Evolutionary conservation across 1,140 invertebrate genomes (phyloP).

Genomic region (Akabosia matsudoensis): DNA sequence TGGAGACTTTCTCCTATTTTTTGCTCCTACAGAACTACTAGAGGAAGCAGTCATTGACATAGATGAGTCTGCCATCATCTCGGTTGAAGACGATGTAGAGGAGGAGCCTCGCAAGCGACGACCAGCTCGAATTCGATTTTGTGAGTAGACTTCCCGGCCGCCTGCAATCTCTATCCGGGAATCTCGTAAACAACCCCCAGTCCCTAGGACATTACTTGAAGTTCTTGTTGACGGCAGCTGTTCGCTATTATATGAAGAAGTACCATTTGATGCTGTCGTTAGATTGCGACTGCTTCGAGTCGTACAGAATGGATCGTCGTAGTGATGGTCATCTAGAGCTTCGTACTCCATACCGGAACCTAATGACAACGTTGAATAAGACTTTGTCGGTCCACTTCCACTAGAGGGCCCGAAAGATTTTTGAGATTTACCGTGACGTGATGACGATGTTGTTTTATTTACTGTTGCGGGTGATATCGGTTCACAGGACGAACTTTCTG

Average conservation of each 20-base stretch:
- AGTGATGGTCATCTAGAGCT: slow-evolving; percentile 39
- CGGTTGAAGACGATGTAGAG: slow-evolving; percentile 31
- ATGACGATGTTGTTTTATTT: not conserved
- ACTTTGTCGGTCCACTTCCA: slow-evolving; percentile 30
- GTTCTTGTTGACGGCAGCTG: not conserved
- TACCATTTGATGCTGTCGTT: not conserved
- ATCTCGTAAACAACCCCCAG: slow-evolving; percentile 48
- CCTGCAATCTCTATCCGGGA: slow-evolving; percentile 77
- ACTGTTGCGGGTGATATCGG: not conserved
- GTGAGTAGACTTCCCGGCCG: slow-evolving; percentile 78
- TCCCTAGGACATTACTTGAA: not conserved
- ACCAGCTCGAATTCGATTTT: slow-evolving; percentile 71
- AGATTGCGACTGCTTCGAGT: not conserved
- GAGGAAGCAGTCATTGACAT: slow-evolving; percentile 27
- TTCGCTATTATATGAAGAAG: slow-evolving; percentile 5
- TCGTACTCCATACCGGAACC: slow-evolving; percentile 38
- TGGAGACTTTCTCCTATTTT: slow-evolving; percentile 27
- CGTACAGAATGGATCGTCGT: slow-evolving; percentile 1
- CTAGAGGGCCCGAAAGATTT: not conserved
- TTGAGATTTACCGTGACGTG: not conserved
- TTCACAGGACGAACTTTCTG: not conserved
- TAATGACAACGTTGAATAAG: slow-evolving; percentile 25
- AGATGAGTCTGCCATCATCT: slow-evolving; percentile 27
- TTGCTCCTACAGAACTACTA: slow-evolving; percentile 26
- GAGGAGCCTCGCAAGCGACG: slow-evolving; percentile 52